phyloP scores from a whole-genome alignment of 2,888 invertebrate species.

The Nycteola revayana region DNA sequence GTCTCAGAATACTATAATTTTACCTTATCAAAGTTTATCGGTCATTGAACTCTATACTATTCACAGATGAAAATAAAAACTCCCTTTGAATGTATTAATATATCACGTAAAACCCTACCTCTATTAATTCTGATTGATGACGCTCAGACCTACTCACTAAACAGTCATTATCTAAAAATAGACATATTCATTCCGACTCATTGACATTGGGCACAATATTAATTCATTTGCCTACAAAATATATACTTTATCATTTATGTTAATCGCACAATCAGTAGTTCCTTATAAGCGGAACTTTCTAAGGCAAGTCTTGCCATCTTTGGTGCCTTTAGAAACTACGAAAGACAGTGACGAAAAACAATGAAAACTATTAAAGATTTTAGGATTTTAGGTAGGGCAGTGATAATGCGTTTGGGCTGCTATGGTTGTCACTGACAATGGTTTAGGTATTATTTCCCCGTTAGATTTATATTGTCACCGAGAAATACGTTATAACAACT shows the following conservation, averaged over 20 bases:
- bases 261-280: constrained; percentile 6
- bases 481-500: too few relatives aligned
- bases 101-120: constrained; percentile 14
- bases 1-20: constrained; percentile 21
- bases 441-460: too few relatives aligned
- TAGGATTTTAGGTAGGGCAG: too few relatives aligned
- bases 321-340: too few relatives aligned
- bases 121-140: constrained; percentile 17
- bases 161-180: constrained; percentile 32
- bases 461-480: too few relatives aligned
- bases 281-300: neutral
- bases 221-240: constrained; percentile 18
- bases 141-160: constrained; percentile 24
- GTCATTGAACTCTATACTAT: constrained; percentile 22
- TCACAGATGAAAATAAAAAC: constrained; percentile 1
- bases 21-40: constrained; percentile 18
- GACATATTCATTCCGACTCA: constrained; percentile 17
- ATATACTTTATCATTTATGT: constrained; percentile 4
- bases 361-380: too few relatives aligned
- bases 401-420: too few relatives aligned
- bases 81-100: constrained; percentile 8
- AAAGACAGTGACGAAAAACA: too few relatives aligned
- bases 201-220: constrained; percentile 27
- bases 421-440: too few relatives aligned
- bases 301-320: too few relatives aligned